A percentile compares a stretch with the other conserved stretches of the same genome.
These are phyloP conservation scores for Chondrilla cf. caribensis DNA, from an alignment of 37 sponge, comb jelly and placozoan species.

Conservation along the genomic window DNA sequence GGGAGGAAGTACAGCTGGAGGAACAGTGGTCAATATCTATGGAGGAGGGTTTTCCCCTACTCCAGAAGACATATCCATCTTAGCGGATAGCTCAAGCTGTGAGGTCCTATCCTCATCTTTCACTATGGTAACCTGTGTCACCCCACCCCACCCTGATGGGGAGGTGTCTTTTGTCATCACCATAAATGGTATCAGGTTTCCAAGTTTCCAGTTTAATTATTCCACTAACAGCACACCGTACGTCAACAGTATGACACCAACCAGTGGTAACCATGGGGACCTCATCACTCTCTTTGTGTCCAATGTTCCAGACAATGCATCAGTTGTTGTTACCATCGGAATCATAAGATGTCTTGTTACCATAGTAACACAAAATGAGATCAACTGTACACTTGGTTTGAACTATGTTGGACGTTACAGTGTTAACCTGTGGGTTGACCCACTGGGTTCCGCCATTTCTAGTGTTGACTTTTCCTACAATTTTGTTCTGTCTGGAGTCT, in stretches of 20 bases:
- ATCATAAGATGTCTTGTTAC: slow-evolving; percentile 23
- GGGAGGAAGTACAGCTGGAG: slow-evolving; percentile 30
- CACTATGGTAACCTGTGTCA: slow-evolving; percentile 39
- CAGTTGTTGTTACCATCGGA: slow-evolving; percentile 36
- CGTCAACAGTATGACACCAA: slow-evolving; percentile 42
- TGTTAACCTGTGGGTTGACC: slow-evolving; percentile 20
- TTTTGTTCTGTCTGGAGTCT: slow-evolving; percentile 31
- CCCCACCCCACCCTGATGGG: slow-evolving; percentile 33
- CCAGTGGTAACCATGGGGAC: slow-evolving; percentile 49
- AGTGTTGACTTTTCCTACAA: slow-evolving; percentile 34
- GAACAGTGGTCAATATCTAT: slow-evolving; percentile 68
- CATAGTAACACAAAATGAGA: neutral
- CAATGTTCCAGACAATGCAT: neutral
- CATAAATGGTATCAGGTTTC: neutral
- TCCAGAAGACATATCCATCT: slow-evolving; percentile 16
- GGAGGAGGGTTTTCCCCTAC: slow-evolving; percentile 55
- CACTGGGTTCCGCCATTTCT: slow-evolving; percentile 30
- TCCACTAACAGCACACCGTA: slow-evolving; percentile 42
- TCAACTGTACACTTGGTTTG: slow-evolving; percentile 45
- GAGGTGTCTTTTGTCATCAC: slow-evolving; percentile 20
- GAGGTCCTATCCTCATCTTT: slow-evolving; percentile 25
- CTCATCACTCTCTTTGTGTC: slow-evolving; percentile 34
- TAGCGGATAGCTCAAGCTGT: slow-evolving; percentile 39
- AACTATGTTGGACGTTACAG: slow-evolving; percentile 48
- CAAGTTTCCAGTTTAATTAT: slow-evolving; percentile 16